Evolutionary conservation across 1,140 invertebrate species (phyloP), one percentile per base, ranked within the genome.

Genomic region (Alviniconcha marisindica): DNA sequence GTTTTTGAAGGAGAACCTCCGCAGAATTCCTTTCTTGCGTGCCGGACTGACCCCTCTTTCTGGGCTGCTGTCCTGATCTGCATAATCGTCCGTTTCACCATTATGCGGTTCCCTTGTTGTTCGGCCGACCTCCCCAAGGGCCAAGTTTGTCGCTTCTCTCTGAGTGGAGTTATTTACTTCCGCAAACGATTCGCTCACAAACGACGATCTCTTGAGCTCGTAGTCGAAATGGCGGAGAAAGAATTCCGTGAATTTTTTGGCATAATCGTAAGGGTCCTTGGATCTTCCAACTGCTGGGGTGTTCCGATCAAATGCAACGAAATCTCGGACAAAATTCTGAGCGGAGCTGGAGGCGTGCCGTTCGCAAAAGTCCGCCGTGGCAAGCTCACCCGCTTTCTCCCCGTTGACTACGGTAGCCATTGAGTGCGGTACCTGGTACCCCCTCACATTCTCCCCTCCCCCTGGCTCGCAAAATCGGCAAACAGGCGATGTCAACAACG

Each of bases 261-360:
- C 94, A 90, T 97, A 96, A 86, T 97, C 96, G 83, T 85, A 84
- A 0, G 90, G 90, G 81, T 91, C 90, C 31, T 83, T 78, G 5
- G 90, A 86, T 96, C 93, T 73, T 94, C 95, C 56, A 94, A 94
- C 86, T 66, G 94, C 94, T 78, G 96, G 95, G 36, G 95, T 94
- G 78, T 96, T 91, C 88, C 95, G 95, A 66, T 95, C 94, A 87
- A 96, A 97, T 76, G 95, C 95, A 85, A 96, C 95, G 92, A 97
- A 97, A 85, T 96, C 96, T 92, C 96, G 96, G 85, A 96, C 96
- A 93, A 98, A 97, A 91, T 97, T 96, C 82, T 96, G 95, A 48
- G 97, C 97, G 77, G 96, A 96, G 69, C 95, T 94, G 91, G 95
- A 95, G 63, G 97, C 97, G 93, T 97, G 96, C 92, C 96, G 95